A percentile compares a stretch with the other conserved stretches of the same genome.
These are phyloP conservation scores for Cyanoderma ruficeps DNA, from an alignment of 2,113 vertebrate genomes.

Conservation along the genomic window DNA sequence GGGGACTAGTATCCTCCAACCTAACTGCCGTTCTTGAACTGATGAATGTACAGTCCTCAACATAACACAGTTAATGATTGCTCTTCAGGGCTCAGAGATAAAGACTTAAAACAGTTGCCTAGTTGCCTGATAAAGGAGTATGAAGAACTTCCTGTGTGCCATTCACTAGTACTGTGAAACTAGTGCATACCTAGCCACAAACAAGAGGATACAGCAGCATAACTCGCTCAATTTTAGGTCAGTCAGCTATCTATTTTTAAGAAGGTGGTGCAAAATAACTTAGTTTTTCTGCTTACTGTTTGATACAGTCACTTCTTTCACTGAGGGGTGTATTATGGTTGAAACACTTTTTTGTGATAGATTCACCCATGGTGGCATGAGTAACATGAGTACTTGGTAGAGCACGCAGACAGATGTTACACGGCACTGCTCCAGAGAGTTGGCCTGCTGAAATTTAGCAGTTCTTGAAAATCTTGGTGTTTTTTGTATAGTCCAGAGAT, in stretches of 20 bases:
- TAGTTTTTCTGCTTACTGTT: neutral
- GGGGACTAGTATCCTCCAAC: neutral
- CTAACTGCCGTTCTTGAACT: neutral
- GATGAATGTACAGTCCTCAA: neutral
- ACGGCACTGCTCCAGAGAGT: rapidly evolving
- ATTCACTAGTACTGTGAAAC: neutral
- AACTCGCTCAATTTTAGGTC: neutral
- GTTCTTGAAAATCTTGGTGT: neutral
- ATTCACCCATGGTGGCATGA: neutral
- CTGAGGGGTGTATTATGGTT: neutral
- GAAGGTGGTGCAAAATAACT: neutral
- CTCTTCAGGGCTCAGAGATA: neutral
- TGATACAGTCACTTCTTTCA: neutral
- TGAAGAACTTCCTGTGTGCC: neutral
- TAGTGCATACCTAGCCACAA: neutral
- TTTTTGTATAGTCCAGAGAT: neutral
- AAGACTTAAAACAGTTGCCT: neutral
- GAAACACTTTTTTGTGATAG: neutral
- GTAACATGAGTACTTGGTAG: neutral
- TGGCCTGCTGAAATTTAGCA: neutral
- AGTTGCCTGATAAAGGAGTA: neutral
- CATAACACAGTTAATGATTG: neutral
- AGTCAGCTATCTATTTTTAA: neutral
- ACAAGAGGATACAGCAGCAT: neutral
- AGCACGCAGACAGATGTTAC: rapidly evolving